Conservation (phyloP, 1,140 invertebrate genomes). For the Panonychus citri region DNA sequence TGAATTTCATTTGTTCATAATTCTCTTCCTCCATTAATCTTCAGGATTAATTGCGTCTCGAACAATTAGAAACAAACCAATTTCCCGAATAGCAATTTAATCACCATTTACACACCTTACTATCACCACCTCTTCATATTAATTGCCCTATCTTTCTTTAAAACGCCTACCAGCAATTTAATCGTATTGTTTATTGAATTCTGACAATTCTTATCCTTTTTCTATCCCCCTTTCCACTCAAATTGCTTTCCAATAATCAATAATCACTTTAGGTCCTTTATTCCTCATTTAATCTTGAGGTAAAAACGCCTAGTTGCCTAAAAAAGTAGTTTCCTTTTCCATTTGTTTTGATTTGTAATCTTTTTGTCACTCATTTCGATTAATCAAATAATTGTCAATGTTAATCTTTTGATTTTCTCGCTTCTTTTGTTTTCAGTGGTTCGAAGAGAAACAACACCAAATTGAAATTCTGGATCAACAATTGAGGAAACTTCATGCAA, state of each 20-base stretch:
- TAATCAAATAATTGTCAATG: too few species aligned
- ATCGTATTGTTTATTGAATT: neutral
- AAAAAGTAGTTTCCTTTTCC: too few species aligned
- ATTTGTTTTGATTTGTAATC: too few species aligned
- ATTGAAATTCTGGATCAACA: slow-evolving; percentile 76
- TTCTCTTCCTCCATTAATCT: too few species aligned
- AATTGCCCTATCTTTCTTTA: neutral
- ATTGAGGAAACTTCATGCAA: slow-evolving; percentile 59
- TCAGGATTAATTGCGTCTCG: too few species aligned
- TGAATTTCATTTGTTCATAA: too few species aligned
- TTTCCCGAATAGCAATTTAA: too few species aligned
- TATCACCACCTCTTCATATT: too few species aligned
- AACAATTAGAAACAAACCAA: too few species aligned
- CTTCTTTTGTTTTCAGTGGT: slow-evolving; percentile 50
- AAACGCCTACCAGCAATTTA: too few species aligned
- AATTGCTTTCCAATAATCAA: neutral
- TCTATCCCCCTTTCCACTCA: neutral
- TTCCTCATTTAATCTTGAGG: neutral
- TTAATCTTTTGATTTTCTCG: neutral
- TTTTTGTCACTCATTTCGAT: neutral
- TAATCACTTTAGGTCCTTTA: neutral
- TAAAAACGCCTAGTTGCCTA: too few species aligned
- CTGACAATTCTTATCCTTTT: neutral
- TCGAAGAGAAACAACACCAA: slow-evolving; percentile 80
- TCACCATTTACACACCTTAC: too few species aligned